Conservation (phyloP, 2,797 vertebrate genomes). For the Okamejei kenojei region DNA sequence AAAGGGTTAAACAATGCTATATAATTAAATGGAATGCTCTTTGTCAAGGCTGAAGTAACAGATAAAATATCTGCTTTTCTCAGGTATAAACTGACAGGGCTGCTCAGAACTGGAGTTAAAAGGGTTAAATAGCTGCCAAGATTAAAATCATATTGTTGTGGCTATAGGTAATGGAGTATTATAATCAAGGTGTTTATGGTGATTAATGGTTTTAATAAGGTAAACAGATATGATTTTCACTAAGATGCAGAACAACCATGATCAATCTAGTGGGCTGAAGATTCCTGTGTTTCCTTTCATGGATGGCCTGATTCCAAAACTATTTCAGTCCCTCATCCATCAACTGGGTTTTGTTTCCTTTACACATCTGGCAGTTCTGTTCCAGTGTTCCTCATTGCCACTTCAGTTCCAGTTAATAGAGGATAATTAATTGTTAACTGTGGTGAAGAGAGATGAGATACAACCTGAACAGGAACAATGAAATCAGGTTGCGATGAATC, state of each 20-base stretch:
- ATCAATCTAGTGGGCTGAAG: neutral
- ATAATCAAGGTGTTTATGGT: neutral
- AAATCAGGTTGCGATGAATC: neutral
- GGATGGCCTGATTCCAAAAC: neutral
- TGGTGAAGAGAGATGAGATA: neutral
- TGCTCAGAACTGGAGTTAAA: neutral
- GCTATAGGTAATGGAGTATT: neutral
- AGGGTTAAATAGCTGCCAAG: neutral
- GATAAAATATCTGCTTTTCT: too few relatives aligned
- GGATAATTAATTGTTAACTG: neutral
- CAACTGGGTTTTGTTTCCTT: neutral
- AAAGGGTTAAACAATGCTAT: neutral
- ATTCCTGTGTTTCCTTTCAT: neutral
- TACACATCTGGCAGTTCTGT: neutral
- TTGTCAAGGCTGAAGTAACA: too few relatives aligned
- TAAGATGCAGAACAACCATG: neutral
- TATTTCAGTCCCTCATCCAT: neutral
- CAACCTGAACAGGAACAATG: neutral
- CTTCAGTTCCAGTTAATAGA: neutral
- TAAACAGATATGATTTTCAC: neutral
- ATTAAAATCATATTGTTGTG: neutral
- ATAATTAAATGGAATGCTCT: too few relatives aligned
- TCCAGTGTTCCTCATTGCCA: neutral
- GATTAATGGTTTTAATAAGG: neutral
- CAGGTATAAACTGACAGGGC: too few relatives aligned